phyloP scores from a whole-genome alignment of 2,113 vertebrate genomes.

The Romanogobio albipinnatus region DNA sequence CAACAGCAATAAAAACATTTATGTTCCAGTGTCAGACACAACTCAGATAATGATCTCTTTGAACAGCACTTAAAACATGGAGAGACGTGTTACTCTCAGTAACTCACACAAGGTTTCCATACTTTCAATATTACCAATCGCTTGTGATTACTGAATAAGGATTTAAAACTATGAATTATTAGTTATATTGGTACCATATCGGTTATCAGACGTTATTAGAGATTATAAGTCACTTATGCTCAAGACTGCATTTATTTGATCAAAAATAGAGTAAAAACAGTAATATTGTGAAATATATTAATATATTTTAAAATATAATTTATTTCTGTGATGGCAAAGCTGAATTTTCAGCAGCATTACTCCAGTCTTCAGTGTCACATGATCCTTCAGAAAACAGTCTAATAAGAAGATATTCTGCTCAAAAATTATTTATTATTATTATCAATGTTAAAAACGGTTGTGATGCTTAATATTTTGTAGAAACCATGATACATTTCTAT shows the following conservation, averaged over 20 bases:
- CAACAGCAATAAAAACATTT: background rate
- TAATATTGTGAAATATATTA: background rate
- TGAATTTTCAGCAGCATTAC: background rate
- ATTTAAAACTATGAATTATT: background rate
- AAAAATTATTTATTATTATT: background rate
- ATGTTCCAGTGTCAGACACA: background rate
- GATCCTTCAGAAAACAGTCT: background rate
- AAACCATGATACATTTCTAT: background rate
- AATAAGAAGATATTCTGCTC: background rate
- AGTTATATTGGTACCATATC: background rate
- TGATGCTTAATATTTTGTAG: background rate
- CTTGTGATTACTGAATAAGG: background rate
- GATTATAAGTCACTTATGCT: background rate
- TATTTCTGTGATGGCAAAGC: background rate
- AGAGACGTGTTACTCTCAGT: background rate
- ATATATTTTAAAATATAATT: background rate
- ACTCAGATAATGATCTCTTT: background rate
- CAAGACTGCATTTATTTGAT: background rate
- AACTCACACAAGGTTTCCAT: background rate
- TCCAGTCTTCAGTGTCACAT: background rate
- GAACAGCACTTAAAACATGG: background rate
- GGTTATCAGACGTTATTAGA: background rate
- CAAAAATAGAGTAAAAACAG: background rate
- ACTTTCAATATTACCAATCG: background rate
- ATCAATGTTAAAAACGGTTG: background rate